A percentile compares a stretch with the other conserved stretches of the same genome.
Evolutionary conservation across 2,113 vertebrate genomes (phyloP).

Genomic region (Thalassoma bifasciatum): DNA sequence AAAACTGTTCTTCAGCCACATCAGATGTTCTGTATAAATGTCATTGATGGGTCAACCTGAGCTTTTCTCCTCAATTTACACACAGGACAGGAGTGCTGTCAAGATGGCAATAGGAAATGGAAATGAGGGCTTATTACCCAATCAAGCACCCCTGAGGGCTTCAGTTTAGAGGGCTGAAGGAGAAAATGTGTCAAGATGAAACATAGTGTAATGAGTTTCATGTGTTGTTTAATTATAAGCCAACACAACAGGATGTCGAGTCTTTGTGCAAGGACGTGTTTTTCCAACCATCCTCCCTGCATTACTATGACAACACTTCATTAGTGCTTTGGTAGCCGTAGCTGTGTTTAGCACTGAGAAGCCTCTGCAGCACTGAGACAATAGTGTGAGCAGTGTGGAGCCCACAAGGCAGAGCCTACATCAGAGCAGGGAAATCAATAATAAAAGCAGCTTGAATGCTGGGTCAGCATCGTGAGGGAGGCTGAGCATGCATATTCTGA

Average conservation of each 20-base stretch:
- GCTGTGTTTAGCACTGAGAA: constrained; percentile 68
- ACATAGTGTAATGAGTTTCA: constrained; percentile 25
- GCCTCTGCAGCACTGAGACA: constrained; percentile 74
- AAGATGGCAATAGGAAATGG: constrained; percentile 20
- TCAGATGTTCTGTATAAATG: constrained; percentile 19
- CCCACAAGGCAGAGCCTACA: constrained; percentile 62
- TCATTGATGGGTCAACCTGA: constrained; percentile 33
- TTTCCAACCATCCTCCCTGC: constrained; percentile 73
- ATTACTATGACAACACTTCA: constrained; percentile 87
- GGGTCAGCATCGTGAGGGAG: constrained; percentile 57
- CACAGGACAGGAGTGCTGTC: constrained; percentile 15
- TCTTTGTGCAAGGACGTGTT: constrained; percentile 74
- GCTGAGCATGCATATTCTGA: constrained; percentile 44
- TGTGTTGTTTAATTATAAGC: constrained; percentile 64
- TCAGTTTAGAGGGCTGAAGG: constrained; percentile 28
- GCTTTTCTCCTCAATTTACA: constrained; percentile 45
- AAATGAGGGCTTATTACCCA: constrained; percentile 28
- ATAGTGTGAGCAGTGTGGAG: constrained; percentile 65
- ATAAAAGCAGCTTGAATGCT: constrained; percentile 33
- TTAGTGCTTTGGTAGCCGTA: constrained; percentile 72
- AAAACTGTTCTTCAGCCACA: constrained; percentile 7
- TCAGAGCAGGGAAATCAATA: constrained; percentile 62
- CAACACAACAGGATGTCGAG: constrained; percentile 54
- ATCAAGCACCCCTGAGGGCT: constrained; percentile 7
- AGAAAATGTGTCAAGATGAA: constrained; percentile 38